Percentiles rank a stretch among this genome's conserved stretches.
phyloP scores from a whole-genome alignment of 2,888 invertebrate genomes.

The Lasioglossum morio region DNA sequence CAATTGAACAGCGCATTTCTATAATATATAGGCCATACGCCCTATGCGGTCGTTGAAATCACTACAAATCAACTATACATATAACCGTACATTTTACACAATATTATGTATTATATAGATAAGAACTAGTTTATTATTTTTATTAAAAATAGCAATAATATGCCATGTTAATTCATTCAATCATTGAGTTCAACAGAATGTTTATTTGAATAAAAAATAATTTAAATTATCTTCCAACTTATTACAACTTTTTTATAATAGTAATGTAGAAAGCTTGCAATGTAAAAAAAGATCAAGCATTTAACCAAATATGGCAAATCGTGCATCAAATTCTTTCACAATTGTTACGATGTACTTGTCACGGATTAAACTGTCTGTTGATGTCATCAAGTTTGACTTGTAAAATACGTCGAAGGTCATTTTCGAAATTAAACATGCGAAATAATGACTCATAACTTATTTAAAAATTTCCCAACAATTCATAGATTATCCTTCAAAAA shows the following conservation, averaged over 20 bases:
- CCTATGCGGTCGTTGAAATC: conserved; percentile 24
- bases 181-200: neutral
- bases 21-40: neutral
- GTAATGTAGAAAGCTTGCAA: no score
- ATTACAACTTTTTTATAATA: neutral
- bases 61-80: neutral
- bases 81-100: neutral
- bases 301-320: neutral
- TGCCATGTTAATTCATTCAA: no score
- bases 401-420: neutral
- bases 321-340: neutral
- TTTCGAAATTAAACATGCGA: neutral
- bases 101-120: neutral
- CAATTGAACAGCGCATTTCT: neutral
- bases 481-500: neutral
- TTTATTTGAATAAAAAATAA: neutral
- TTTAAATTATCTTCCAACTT: neutral
- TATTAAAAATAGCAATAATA: neutral
- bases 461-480: neutral
- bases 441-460: neutral
- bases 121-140: neutral
- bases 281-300: neutral
- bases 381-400: conserved; percentile 13
- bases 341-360: no score
- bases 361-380: conserved; percentile 27